phyloP scores from a whole-genome alignment of 2,113 vertebrate species.

The Pithys albifrons region DNA sequence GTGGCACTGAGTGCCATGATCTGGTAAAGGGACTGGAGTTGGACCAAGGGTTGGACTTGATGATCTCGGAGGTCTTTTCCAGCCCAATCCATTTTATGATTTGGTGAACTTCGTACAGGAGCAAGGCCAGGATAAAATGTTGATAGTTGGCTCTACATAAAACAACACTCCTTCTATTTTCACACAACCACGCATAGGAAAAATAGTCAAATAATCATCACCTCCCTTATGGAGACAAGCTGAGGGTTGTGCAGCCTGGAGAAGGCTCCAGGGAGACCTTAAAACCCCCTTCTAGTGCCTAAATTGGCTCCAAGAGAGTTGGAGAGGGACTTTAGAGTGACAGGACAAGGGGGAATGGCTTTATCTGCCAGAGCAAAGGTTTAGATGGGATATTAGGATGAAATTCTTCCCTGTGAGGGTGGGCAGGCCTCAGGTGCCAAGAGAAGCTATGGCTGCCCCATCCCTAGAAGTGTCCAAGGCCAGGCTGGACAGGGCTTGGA shows the following conservation, averaged over 20 bases:
- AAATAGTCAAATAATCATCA: fast-evolving
- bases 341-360: background rate
- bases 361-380: too few relatives aligned
- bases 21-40: too few relatives aligned
- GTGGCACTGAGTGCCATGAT: too few relatives aligned
- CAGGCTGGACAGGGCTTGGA: fast-evolving
- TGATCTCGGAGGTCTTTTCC: too few relatives aligned
- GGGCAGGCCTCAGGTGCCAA: background rate
- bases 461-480: background rate
- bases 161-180: background rate
- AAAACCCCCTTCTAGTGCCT: background rate
- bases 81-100: too few relatives aligned
- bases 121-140: fast-evolving
- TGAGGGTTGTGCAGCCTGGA: background rate
- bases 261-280: background rate
- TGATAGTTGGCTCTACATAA: background rate
- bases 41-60: too few relatives aligned
- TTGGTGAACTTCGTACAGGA: background rate
- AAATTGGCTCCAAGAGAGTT: background rate
- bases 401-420: background rate
- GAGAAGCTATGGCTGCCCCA: background rate
- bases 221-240: background rate
- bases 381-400: background rate
- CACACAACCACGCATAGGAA: background rate
- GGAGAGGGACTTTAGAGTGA: background rate